Evolutionary conservation across 2,797 vertebrate species (phyloP), one percentile per base, ranked within the genome.

Genomic region (Sciaenops ocellatus): DNA sequence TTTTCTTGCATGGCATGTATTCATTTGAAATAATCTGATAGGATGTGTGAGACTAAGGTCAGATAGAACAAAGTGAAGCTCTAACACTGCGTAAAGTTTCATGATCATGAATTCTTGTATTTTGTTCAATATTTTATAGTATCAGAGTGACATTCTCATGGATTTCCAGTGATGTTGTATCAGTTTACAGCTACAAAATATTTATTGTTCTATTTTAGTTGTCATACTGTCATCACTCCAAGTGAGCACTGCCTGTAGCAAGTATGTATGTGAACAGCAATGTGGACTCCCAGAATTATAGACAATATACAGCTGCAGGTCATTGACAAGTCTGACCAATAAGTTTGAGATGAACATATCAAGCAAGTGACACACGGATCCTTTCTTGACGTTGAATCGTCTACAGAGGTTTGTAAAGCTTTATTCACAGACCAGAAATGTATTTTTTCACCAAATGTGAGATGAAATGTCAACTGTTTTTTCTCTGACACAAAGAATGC

Each of bases 11-110:
- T 64, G 42, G 76, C 61, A 51, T 73, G 41, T 56, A 82, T 69
- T 82, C 30, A 78, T 41, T 44, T 64, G 69, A 76, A 71, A 79
- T 80, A 61, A 86, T 78, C 67, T 56, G 57, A 77, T 20, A 28
- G 51, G 28, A 42, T 30, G 54, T 12, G 28, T 48, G 44, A 70
- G 52, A 61, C 22, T 67, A 30, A 65, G 65, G 73, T 85, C 69
- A 82, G 2, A 41, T 22, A 34, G 44, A 81, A 73, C 30, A 73
- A 77, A 79, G 57, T 61, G 38, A 72, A 65, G 61, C 60, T 64
- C 5, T 1, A 52, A 4, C 18, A 7, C 16, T 26, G 10, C 30
- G 70, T n/a, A 28, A 34, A 38, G 47, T 66, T 60, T 51, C 15
- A 12, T n/a, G 12, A 67, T 70, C 13, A 30, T 16, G 10, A 62